Conservation (phyloP, 2,113 vertebrate species). For the Octodon degus region DNA sequence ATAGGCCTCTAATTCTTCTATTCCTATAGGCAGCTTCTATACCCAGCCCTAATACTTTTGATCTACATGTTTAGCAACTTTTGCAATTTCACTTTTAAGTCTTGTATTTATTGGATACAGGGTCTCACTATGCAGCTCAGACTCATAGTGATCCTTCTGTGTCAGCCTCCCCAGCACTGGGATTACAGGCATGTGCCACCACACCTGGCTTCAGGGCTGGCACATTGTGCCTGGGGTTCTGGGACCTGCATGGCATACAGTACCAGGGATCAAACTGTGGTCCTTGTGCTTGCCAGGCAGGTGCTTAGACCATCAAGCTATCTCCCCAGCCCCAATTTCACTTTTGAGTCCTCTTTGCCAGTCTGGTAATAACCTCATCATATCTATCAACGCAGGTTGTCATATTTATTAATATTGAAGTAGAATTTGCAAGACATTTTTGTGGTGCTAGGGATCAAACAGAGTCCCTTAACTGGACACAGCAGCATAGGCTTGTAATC, state of each 20-base stretch:
- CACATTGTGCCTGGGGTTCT: too few species aligned
- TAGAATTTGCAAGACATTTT: slow-evolving; percentile 1
- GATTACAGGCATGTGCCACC: too few species aligned
- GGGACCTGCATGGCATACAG: too few species aligned
- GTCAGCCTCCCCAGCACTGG: too few species aligned
- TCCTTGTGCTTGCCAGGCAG: too few species aligned
- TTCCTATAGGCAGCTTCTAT: slow-evolving; percentile 29
- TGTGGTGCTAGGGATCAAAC: background rate
- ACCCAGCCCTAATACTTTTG: background rate
- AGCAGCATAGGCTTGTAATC: background rate
- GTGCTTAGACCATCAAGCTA: too few species aligned
- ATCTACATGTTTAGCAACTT: background rate
- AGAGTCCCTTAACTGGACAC: background rate
- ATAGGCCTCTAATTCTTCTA: slow-evolving; percentile 3
- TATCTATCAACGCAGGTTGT: background rate
- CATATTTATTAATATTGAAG: slow-evolving; percentile 45
- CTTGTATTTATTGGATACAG: too few species aligned
- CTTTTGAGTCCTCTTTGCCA: slow-evolving; percentile 53
- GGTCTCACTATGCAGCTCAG: too few species aligned
- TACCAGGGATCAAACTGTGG: too few species aligned
- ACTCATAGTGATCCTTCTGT: too few species aligned
- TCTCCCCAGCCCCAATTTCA: background rate
- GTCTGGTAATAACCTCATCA: background rate
- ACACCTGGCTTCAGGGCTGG: too few species aligned
- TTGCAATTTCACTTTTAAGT: slow-evolving; percentile 29